Conservation (phyloP, 1,140 invertebrate species). For the Ceratina australensis region DNA sequence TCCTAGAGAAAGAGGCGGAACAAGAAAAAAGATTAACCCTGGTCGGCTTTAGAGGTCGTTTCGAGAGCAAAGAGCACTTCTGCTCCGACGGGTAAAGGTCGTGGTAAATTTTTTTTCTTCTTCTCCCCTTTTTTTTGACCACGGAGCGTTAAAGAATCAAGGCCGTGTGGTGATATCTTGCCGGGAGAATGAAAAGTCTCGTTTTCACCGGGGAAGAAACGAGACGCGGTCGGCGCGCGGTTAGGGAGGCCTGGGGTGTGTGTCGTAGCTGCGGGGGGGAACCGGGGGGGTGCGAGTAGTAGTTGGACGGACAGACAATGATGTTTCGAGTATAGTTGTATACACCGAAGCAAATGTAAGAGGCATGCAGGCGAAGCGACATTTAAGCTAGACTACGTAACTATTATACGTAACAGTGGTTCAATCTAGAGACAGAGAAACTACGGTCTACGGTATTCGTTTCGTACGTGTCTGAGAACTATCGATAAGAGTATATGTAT, state of each 20-base stretch:
- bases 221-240: neutral
- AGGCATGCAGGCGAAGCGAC: conserved; percentile 27
- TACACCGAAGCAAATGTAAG: conserved; percentile 23
- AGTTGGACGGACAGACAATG: conserved; percentile 9
- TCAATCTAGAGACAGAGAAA: conserved; percentile 1
- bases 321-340: conserved; percentile 30
- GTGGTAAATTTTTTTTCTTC: conserved; percentile 13
- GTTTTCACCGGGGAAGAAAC: neutral
- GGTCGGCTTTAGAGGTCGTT: conserved; percentile 15
- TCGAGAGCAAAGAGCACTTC: conserved; percentile 20
- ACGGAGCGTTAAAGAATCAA: conserved; percentile 41
- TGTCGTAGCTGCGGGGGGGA: neutral
- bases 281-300: neutral
- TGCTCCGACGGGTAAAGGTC: conserved; percentile 26
- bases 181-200: conserved; percentile 35
- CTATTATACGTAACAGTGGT: neutral
- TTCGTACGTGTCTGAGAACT: neutral
- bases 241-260: neutral
- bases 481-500: conserved; percentile 17
- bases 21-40: conserved; percentile 26
- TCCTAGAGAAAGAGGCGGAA: neutral
- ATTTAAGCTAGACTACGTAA: conserved; percentile 9
- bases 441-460: neutral
- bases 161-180: conserved; percentile 21
- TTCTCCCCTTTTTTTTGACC: conserved; percentile 6